Evolutionary conservation across 2,797 vertebrate genomes (phyloP), one percentile per base, ranked within the genome.

Genomic region (Delichon dasypus): DNA sequence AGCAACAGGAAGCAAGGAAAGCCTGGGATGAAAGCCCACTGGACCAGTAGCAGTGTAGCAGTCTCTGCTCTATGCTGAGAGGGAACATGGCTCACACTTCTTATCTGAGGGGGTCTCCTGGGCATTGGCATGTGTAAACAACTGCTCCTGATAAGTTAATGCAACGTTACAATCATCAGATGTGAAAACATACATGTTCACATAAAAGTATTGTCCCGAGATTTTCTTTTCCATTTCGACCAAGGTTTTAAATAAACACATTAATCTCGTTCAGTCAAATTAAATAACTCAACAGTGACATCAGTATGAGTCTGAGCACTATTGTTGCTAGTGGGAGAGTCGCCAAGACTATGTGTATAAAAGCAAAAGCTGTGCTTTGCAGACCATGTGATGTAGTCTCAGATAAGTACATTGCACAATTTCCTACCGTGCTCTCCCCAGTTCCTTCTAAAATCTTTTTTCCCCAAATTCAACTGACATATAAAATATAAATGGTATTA

Each of bases 271-370:
- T 96, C 86, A 94, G 91, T 95, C 93, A 97, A 97, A 97, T 97
- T 96, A 97, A 97, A 97, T 97, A 97, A 95, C 92, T 93, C 83
- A 94, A 55, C 91, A 95, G 93, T 97, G 97, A 98, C 96, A 97
- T 97, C 94, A 97, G 95, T 94, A 97, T 93, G 93, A 96, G 93
- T 89, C 91, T 95, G 67, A 97, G 87, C 83, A 65, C 72, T 94
- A 93, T 92, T 97, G 96, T 96, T 96, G 94, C 89, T 93, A 83
- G 89, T 60, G 94, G 95, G 96, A 97, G 93, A 93, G 66, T 96
- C 7, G 93, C 93, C 95, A 95, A 94, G 90, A 74, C n/a, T 64
- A 80, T 92, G 92, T 92, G 91, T 94, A 96, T 88, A 92, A 95
- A 91, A 96, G 94, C 85, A 97, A 97, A 93, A 89, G 73, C 91